Base-by-base conservation (phyloP, 2,888 invertebrate genomes). In the Dicyrtomina minuta region DNA sequence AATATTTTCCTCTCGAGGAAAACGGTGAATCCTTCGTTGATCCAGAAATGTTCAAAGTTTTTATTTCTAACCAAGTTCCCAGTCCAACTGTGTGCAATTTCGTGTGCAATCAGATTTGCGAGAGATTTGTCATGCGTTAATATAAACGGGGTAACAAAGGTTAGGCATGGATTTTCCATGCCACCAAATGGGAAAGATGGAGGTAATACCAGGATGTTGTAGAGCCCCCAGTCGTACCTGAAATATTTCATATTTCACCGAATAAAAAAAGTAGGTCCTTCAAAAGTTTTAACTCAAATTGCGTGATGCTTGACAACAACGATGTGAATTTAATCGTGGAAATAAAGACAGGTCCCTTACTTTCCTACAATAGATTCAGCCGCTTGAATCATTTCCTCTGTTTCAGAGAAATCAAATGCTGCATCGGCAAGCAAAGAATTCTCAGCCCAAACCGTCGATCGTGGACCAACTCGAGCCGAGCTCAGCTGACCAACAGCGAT, bases 81-180 rank as follows among this genome's bases (percentile, higher is more conserved):
- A 1, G 93, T 92, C 94, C 94, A 95, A 79, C 92, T 93, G 84
- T 97, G 96, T 69, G 94, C 88, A 77, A 97, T 95, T 84, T 97
- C 96, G 82, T 97, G 96, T 2, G 94, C 93, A 74, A 97, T 89
- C 0, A 96, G 94, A 81, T 89, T 88, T 0, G 92, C 93, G 77
- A 93, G 84, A n/a, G 95, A 95, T 71, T 90, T 87, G 82, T 97
- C 6, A 96, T 96, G 0, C 96, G 64, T 53, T 15, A 65, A 22
- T 0, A 65, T 20, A 3, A 53, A 53, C 20, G 64, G 64, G 15
- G 64, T 96, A 2, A 95, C 90, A 83, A 96, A 96, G 0, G 96
- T 96, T 60, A 96, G 83, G 81, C 96, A 96, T 0, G 96, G 96
- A 84, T 96, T 96, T 83, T 96, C 96, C 96, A 96, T 96, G 2